Conservation (phyloP, 2,888 invertebrate genomes). For the Eurois occulta region DNA sequence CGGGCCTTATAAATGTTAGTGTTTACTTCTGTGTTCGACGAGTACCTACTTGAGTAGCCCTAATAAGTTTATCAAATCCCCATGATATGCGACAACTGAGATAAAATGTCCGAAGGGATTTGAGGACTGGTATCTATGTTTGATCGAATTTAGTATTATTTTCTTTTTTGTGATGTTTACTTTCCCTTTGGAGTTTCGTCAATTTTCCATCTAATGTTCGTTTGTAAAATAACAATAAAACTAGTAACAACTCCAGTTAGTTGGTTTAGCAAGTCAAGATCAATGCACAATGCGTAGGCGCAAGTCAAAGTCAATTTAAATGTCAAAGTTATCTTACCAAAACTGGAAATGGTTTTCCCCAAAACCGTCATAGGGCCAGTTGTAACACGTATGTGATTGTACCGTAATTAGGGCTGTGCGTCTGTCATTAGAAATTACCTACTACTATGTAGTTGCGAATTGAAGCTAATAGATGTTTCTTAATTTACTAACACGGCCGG, state of each 20-base stretch:
- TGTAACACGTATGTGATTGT: slow-evolving; percentile 67
- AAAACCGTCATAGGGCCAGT: slow-evolving; percentile 49
- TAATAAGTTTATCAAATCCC: neutral
- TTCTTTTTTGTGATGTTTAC: neutral
- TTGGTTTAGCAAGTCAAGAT: slow-evolving; percentile 5
- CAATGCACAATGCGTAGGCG: slow-evolving; percentile 15
- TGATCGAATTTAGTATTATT: neutral
- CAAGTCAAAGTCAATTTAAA: slow-evolving; percentile 16
- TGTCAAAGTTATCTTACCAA: slow-evolving; percentile 3
- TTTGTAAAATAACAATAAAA: neutral
- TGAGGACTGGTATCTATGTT: neutral
- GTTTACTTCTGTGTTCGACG: slow-evolving; percentile 42
- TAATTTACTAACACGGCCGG: slow-evolving; percentile 58
- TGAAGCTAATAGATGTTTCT: slow-evolving; percentile 53
- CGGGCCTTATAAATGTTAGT: slow-evolving; percentile 70
- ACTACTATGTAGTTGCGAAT: slow-evolving; percentile 60
- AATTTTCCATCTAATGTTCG: neutral
- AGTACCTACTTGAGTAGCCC: slow-evolving; percentile 12
- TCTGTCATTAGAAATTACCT: slow-evolving; percentile 67
- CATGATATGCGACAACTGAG: neutral
- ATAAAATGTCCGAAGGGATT: slow-evolving; percentile 10
- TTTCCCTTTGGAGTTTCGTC: neutral
- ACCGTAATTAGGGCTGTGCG: slow-evolving; percentile 79
- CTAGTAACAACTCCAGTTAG: neutral
- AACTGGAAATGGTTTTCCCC: slow-evolving; percentile 10